These are phyloP conservation scores for Cataglyphis albicans DNA, from an alignment of 2,888 invertebrate species.

Conservation along the genomic window DNA sequence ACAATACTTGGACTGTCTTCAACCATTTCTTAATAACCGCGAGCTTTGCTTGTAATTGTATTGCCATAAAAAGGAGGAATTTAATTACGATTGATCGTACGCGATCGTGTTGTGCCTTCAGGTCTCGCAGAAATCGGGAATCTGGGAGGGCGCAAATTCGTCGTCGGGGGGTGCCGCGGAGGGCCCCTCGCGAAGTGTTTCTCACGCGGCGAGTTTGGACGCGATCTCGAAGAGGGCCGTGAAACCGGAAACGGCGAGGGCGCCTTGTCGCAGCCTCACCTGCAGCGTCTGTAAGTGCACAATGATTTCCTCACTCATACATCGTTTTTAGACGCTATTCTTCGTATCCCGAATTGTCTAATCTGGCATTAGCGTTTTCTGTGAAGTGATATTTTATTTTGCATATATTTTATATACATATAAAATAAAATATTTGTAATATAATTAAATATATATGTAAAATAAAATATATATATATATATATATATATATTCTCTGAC, in stretches of 20 bases:
- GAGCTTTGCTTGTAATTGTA: neutral
- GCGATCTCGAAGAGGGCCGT: conserved; percentile 87
- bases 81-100: conserved; percentile 9
- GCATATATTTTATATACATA: neutral
- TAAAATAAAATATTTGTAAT: too few species aligned
- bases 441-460: neutral
- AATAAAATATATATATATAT: neutral
- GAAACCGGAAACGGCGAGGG: conserved; percentile 82
- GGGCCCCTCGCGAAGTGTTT: conserved; percentile 84
- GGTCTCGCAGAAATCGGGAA: conserved; percentile 85
- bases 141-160: conserved; percentile 83
- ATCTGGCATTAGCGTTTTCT: conserved; percentile 63
- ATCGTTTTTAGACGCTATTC: neutral
- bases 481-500: neutral
- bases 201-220: conserved; percentile 88
- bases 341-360: conserved; percentile 61
- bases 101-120: conserved; percentile 60
- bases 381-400: conserved; percentile 58
- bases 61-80: neutral
- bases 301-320: neutral
- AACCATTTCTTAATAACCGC: neutral
- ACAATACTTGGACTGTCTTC: neutral
- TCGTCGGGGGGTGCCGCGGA: conserved; percentile 81
- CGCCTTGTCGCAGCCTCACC: conserved; percentile 87
- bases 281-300: conserved; percentile 88